A percentile compares a stretch with the other conserved stretches of the same genome.
Evolutionary conservation across 2,113 vertebrate genomes (phyloP).

Genomic region (Hyla sarda): DNA sequence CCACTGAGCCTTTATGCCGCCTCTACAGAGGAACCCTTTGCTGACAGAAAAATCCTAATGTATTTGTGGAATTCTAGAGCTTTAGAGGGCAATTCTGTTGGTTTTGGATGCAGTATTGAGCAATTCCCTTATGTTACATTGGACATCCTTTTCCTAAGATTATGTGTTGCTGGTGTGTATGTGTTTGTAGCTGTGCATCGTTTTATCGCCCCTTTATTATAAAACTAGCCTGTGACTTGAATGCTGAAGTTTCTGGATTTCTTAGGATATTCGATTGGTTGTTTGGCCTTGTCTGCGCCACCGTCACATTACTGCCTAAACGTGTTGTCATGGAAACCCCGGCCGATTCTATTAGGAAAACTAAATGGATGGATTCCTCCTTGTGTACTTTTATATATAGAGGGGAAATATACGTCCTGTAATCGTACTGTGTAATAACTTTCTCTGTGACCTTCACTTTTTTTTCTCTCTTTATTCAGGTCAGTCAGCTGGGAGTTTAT

Average conservation of each 20-base stretch:
- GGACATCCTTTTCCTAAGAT: too few species aligned
- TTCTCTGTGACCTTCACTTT: slow-evolving; percentile 32
- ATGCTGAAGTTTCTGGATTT: not conserved
- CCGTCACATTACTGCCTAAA: slow-evolving; percentile 62
- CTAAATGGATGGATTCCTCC: slow-evolving; percentile 50
- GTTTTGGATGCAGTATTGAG: too few species aligned
- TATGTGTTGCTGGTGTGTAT: not conserved
- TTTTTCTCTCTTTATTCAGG: slow-evolving; percentile 70
- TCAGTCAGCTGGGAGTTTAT: slow-evolving; percentile 94
- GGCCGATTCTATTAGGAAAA: slow-evolving; percentile 60
- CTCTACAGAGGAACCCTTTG: too few species aligned
- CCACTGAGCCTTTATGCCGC: too few species aligned
- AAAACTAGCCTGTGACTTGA: too few species aligned
- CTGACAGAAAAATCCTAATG: too few species aligned
- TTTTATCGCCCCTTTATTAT: not conserved
- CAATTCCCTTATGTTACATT: too few species aligned
- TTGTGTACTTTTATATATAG: slow-evolving; percentile 47
- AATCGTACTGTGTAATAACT: slow-evolving; percentile 26
- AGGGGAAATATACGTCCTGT: not conserved
- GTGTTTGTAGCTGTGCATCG: not conserved
- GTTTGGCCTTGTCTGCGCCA: not conserved
- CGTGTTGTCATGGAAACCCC: slow-evolving; percentile 67
- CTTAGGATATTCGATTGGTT: not conserved
- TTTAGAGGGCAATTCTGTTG: too few species aligned
- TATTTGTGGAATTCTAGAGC: too few species aligned